Conservation (phyloP, 1,140 invertebrate genomes). For the Brachionus plicatilis region DNA sequence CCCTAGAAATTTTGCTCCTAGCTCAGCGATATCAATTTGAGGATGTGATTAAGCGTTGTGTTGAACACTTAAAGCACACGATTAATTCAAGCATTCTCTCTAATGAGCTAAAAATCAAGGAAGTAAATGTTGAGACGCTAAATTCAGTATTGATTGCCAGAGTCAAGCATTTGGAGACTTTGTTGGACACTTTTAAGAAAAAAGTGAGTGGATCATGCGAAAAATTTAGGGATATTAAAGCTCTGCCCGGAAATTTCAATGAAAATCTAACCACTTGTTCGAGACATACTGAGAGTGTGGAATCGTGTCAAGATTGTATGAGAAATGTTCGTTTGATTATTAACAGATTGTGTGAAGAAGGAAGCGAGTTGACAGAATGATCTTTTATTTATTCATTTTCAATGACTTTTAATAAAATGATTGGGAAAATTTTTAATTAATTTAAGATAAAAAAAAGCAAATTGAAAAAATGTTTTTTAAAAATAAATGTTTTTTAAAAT, state of each 20-base stretch:
- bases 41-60: slow-evolving; percentile 34
- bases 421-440: background rate
- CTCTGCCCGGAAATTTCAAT: slow-evolving; percentile 26
- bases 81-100: slow-evolving; percentile 11
- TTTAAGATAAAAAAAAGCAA: too few species aligned
- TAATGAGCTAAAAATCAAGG: slow-evolving; percentile 30
- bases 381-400: background rate
- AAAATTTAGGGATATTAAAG: slow-evolving; percentile 40
- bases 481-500: too few species aligned
- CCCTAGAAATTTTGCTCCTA: slow-evolving; percentile 15
- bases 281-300: background rate
- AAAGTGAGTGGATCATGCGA: slow-evolving; percentile 35
- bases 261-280: background rate
- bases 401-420: too few species aligned
- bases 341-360: slow-evolving; percentile 35
- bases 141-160: slow-evolving; percentile 23
- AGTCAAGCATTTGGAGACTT: slow-evolving; percentile 30
- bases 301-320: slow-evolving; percentile 37
- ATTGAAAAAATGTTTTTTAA: too few species aligned
- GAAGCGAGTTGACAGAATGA: slow-evolving; percentile 31
- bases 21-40: slow-evolving; percentile 38
- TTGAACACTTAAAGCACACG: slow-evolving; percentile 39
- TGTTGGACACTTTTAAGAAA: slow-evolving; percentile 33
- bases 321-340: slow-evolving; percentile 36
- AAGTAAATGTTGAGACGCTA: slow-evolving; percentile 6